phyloP scores from a whole-genome alignment of 35 echinoderm and acorn worm species.

The Ophiothrix spiculata region DNA sequence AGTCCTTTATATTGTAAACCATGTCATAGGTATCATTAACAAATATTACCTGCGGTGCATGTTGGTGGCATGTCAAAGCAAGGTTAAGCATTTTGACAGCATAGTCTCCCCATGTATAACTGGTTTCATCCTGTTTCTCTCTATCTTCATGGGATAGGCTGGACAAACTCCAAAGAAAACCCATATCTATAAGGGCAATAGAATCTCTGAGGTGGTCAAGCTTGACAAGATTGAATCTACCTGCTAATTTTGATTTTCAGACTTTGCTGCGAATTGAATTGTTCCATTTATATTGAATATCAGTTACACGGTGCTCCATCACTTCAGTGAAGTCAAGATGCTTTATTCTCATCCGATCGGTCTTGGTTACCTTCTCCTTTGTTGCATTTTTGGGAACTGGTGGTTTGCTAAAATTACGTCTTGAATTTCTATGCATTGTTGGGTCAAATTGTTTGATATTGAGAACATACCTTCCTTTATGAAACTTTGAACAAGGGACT shows the following conservation, averaged over 20 bases:
- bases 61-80: constrained; percentile 6
- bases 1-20: no score
- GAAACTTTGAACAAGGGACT: background rate
- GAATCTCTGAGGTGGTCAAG: background rate
- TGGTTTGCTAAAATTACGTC: constrained; percentile 29
- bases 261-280: background rate
- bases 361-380: constrained; percentile 24
- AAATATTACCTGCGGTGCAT: constrained; percentile 23
- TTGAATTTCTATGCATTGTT: constrained; percentile 23
- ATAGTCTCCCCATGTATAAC: constrained; percentile 18
- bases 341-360: constrained; percentile 19
- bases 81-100: constrained; percentile 22
- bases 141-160: background rate
- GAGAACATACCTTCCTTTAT: constrained; percentile 27
- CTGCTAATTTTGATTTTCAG: background rate
- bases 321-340: background rate
- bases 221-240: background rate
- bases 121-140: constrained; percentile 15
- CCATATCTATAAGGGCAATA: background rate
- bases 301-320: constrained; percentile 6
- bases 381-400: constrained; percentile 13
- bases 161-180: background rate
- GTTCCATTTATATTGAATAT: constrained; percentile 18
- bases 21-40: background rate
- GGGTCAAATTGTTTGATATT: constrained; percentile 8